Base-by-base conservation (phyloP, 1,140 invertebrate genomes). In the Hestina assimilis region DNA sequence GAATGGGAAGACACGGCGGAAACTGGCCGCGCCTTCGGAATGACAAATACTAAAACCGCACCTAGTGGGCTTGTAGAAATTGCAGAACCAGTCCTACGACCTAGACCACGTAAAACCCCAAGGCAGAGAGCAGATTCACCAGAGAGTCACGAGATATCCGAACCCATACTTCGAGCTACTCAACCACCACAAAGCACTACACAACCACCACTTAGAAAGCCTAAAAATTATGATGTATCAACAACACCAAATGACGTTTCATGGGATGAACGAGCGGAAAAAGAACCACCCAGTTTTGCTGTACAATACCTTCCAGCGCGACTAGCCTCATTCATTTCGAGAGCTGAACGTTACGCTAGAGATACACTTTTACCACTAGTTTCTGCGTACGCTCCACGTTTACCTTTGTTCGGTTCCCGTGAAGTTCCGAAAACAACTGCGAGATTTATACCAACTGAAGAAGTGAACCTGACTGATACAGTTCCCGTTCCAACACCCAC, bases 231-330 rank as follows among this genome's bases (percentile, higher is more conserved):
- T 51, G 79, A 86, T 43, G 69, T 79, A 26, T 72, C 81, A 0
- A 86, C 83, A 0, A 80, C 76, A 12, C 73, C 82, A 4, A 83
- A 80, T 46, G 86, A 87, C 4, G 56, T 66, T 15, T 40, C 65
- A 4, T 74, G 61, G 62, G 75, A 70, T 26, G 80, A 78, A 35
- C 55, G 59, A 55, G 73, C 79, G 0, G 75, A 80, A 26, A 83
- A 79, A 40, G 74, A 83, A 51, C 76, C 83, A 59, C 76, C 83
- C 38, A 84, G 83, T 45, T 93, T 92, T 53, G 95, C 93, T 0
- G 93, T 96, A 4, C 95, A 96, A 70, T 92, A 95, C 64, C 81
- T 96, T 15, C 95, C 95, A 0, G 92, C 94, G 51, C 90, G 93
- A 20, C 72, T 96, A 9, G 93, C 93, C 0, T 92, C 93, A 3